phyloP scores from a whole-genome alignment of 2,888 invertebrate species.

The Thyatira batis region DNA sequence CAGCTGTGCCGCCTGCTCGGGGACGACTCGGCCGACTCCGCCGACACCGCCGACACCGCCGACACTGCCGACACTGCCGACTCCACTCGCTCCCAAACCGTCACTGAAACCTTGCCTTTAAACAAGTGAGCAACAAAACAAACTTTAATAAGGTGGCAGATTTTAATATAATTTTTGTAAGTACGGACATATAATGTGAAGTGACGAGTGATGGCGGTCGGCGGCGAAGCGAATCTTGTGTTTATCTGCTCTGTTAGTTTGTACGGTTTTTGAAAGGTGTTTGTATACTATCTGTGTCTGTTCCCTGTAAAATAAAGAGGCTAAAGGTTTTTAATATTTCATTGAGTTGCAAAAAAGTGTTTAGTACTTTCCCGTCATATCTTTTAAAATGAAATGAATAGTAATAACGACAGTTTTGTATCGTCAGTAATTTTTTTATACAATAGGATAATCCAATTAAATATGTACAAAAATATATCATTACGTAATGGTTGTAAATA shows the following conservation, averaged over 20 bases:
- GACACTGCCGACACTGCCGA: slow-evolving; percentile 66
- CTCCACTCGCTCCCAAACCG: slow-evolving; percentile 64
- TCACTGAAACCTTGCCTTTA: slow-evolving; percentile 69
- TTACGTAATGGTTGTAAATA: no score
- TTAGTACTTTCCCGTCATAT: background rate
- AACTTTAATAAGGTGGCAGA: slow-evolving; percentile 39
- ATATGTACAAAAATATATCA: no score
- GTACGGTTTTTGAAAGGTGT: slow-evolving; percentile 39
- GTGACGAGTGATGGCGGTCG: slow-evolving; percentile 34
- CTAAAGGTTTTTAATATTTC: slow-evolving; percentile 20
- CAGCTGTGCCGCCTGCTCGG: slow-evolving; percentile 64
- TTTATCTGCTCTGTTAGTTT: slow-evolving; percentile 33
- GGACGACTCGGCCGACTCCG: slow-evolving; percentile 62
- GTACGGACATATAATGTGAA: slow-evolving; percentile 53
- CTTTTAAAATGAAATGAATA: background rate
- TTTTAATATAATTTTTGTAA: slow-evolving; percentile 44
- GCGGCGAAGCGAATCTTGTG: slow-evolving; percentile 32
- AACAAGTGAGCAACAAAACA: slow-evolving; percentile 65
- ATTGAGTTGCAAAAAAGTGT: slow-evolving; percentile 13
- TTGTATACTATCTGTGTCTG: slow-evolving; percentile 39
- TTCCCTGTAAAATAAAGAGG: slow-evolving; percentile 24
- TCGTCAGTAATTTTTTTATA: background rate
- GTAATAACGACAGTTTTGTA: background rate
- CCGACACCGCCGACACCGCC: slow-evolving; percentile 69
- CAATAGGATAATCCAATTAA: no score